These are phyloP conservation scores for Petrocephalus microphthalmus DNA, from an alignment of 2,113 vertebrate species.

Conservation along the genomic window DNA sequence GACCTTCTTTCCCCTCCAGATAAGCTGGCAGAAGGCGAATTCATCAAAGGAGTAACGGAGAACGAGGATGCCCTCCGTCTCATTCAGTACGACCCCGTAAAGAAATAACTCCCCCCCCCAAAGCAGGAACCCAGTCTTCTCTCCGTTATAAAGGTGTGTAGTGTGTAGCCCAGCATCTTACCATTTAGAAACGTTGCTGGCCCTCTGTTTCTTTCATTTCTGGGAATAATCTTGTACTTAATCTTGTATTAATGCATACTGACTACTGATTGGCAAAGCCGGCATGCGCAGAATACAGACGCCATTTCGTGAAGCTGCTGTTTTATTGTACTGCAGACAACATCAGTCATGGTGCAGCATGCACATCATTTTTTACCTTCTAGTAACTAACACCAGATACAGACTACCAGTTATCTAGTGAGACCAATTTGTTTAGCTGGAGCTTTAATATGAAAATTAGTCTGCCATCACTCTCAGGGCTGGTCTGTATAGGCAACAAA, in stretches of 20 bases:
- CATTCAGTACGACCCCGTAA: conserved; percentile 65
- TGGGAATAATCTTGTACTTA: background rate
- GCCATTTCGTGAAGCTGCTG: background rate
- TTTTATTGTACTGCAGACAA: background rate
- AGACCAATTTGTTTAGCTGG: background rate
- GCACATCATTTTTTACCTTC: background rate
- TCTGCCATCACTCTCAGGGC: background rate
- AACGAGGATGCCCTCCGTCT: conserved; percentile 70
- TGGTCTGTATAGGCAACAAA: background rate
- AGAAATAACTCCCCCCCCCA: conserved; percentile 36
- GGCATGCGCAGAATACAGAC: background rate
- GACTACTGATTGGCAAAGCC: background rate
- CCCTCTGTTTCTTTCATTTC: background rate
- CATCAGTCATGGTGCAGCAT: background rate
- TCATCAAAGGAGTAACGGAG: conserved; percentile 68
- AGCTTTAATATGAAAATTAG: background rate
- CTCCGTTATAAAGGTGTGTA: background rate
- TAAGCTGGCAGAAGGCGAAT: conserved; percentile 71
- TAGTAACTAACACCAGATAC: background rate
- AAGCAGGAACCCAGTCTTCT: background rate
- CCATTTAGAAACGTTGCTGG: background rate
- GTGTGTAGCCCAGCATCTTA: background rate
- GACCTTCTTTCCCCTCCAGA: conserved; percentile 43
- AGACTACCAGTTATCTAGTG: background rate
- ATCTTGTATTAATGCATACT: background rate